Evolutionary conservation across 2,113 vertebrate genomes (phyloP), one percentile per base, ranked within the genome.

Genomic region (Otus sunia): DNA sequence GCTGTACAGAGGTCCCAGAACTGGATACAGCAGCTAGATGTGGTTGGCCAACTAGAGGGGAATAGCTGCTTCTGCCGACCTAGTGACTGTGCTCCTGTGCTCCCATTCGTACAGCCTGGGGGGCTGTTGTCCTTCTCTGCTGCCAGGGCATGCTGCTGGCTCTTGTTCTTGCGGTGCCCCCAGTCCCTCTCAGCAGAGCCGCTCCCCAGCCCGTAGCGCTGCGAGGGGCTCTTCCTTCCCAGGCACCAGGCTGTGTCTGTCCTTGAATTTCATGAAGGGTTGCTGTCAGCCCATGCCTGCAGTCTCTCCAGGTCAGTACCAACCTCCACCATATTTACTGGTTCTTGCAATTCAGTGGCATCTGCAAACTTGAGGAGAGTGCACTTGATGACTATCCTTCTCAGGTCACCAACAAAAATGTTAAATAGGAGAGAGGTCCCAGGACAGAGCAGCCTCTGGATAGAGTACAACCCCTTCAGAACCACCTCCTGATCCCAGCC

Each of bases 51-150:
- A 88, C 32, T 2, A 43, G 12, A 56, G 22, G 4, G 5, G 25
- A 27, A 29, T 5, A 74, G 34, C 34, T 58, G 36, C 36, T 74
- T 47, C 62, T 52, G 9, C 49, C 3, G 0, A 25, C 60, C 27
- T 25, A 9, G 14, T 23, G 69, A 45, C 32, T 6, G 1, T 9
- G 32, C 17, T 47, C 6, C 32, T 6, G 1, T 9, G 32, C 17
- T 47, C 6, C 27, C 4, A 3, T 49, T 39, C 10, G 12, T 20
- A 27, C 11, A 18, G 56, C 41, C 21, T 1, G 2, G 6, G 37
- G 64, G 34, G 27, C 41, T 62, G 41, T 15, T 79, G 68, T 41
- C 39, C 52, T 45, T 12, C 39, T 66, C n/a, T 53, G 49, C 58
- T 58, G 32, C 53, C 39, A 26, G 27, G 23, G 19, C 12, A 13